Evolutionary conservation across 2,888 invertebrate genomes (phyloP), one percentile per base, ranked within the genome.

Genomic region (Congeria kusceri): DNA sequence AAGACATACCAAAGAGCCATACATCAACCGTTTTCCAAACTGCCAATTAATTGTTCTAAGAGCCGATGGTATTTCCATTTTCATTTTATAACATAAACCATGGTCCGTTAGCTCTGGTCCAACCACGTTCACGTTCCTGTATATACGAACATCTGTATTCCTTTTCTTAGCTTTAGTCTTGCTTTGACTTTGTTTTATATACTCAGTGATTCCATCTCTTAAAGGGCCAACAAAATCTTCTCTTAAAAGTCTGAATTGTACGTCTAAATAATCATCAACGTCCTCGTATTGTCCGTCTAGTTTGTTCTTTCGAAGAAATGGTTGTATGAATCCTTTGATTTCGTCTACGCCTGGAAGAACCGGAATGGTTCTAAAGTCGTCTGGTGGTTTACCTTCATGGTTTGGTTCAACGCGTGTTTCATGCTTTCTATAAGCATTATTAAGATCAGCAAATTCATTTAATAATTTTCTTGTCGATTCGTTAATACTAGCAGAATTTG

Each of bases 221-320:
- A 98, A 91, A 0, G 97, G 96, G 27, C 95, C 94, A 46, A 96
- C 94, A 90, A 96, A 97, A 93, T 97, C 97, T 94, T 94, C 97
- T 39, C 96, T 94, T 63, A 97, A 90, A 47, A 97, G 94, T 39
- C 96, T 95, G 89, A 96, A 97, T 86, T 97, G 97, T 1, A 89
- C 94, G 86, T 96, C 96, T 23, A 97, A 94, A 91, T 97, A 97
- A 88, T 96, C 95, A 64, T 96, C 94, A 0, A 96, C 94, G 89
- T 94, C 94, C 2, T 94, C 89, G 91, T 96, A 97, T 0, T 94
- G 94, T 27, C 96, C 96, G 62, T 95, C 92, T 0, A 95, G 92
- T 64, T 95, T 95, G 87, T 95, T 96, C 0, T 95, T 94, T n/a
- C 95, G 93, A 25, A 95, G 84, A 89, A 94, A 95, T 0, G 94